Evolutionary conservation across 2,888 invertebrate genomes (phyloP).

Genomic region (Hypercompe scribonia): DNA sequence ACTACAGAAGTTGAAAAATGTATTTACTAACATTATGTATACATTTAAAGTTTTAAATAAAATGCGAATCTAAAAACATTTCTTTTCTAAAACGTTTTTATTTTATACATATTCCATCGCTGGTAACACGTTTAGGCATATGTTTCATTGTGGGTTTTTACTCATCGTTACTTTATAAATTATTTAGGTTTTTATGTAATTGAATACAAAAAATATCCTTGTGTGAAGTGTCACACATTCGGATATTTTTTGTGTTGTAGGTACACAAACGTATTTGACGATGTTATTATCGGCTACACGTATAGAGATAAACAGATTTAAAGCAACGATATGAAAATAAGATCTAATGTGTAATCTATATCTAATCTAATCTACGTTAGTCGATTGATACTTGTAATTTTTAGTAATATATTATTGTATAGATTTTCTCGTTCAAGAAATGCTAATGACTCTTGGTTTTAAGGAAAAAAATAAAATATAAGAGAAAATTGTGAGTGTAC

Average conservation of each 20-base stretch:
- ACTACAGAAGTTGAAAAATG: not conserved
- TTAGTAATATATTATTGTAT: not conserved
- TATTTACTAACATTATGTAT: too few relatives aligned
- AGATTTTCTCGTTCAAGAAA: not conserved
- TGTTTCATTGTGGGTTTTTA: not conserved
- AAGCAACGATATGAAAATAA: not conserved
- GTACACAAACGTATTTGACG: not conserved
- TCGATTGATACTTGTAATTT: not conserved
- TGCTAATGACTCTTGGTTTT: too few relatives aligned
- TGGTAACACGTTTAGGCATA: not conserved
- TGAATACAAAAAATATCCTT: not conserved
- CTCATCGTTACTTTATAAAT: not conserved
- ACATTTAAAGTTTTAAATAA: too few relatives aligned
- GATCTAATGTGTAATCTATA: not conserved
- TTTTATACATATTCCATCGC: not conserved
- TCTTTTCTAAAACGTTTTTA: not conserved
- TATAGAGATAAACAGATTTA: not conserved
- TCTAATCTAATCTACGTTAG: not conserved
- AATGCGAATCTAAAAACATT: not conserved
- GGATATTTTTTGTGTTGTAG: too few relatives aligned
- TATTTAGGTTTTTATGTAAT: not conserved
- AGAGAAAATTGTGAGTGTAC: too few relatives aligned
- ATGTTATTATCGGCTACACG: not conserved
- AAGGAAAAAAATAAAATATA: too few relatives aligned
- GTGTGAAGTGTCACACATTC: too few relatives aligned